Percentiles rank a stretch among this genome's conserved stretches.
Evolutionary conservation across 1,140 invertebrate species (phyloP).

Genomic region (Muscidifurax raptorellus): DNA sequence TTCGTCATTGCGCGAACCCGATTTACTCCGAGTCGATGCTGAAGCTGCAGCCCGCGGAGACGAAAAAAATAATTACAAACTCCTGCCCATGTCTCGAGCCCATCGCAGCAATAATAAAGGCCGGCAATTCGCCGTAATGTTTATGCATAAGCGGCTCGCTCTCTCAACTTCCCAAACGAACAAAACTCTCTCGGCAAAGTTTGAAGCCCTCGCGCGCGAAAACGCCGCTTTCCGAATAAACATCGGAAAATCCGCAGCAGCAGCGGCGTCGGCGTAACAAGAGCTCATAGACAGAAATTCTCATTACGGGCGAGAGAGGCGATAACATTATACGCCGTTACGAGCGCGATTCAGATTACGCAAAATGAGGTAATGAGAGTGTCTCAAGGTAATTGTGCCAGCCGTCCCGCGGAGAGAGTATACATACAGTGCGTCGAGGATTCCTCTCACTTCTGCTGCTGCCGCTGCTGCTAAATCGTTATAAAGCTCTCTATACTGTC

Average conservation of each 20-base stretch:
- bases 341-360: slow-evolving; percentile 10
- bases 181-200: neutral
- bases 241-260: slow-evolving; percentile 6
- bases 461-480: neutral
- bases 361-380: slow-evolving; percentile 19
- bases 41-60: too few species aligned
- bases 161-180: neutral
- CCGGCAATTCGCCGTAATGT: neutral
- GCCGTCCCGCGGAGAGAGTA: neutral
- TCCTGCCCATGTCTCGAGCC: too few species aligned
- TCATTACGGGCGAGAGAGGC: slow-evolving; percentile 56
- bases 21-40: neutral
- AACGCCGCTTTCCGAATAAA: slow-evolving; percentile 17
- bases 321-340: slow-evolving; percentile 30
- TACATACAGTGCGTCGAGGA: neutral
- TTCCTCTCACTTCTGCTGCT: neutral
- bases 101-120: slow-evolving; percentile 23
- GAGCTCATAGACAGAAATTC: slow-evolving; percentile 55
- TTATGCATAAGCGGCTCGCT: neutral
- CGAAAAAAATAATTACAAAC: too few species aligned
- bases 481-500: neutral
- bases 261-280: neutral
- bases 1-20: neutral
- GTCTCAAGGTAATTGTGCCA: slow-evolving; percentile 19
- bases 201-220: neutral